Base-by-base conservation (phyloP, 2,797 vertebrate species). In the Spea hammondii region DNA sequence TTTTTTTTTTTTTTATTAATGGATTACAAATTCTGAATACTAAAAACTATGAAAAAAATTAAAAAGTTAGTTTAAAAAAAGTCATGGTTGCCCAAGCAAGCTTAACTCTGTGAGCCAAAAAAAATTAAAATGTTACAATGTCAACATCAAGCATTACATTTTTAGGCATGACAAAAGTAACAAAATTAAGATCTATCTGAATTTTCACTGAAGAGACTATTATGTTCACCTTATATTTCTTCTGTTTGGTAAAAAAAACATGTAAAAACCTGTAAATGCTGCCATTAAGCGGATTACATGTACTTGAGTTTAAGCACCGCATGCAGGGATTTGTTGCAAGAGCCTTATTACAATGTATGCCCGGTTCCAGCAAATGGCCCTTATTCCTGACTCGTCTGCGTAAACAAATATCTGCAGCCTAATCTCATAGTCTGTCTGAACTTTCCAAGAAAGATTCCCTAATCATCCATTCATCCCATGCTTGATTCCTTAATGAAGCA, bases 241-340 rank as follows among this genome's bases (percentile, higher is more conserved):
- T 84, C 86, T 90, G 87, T 91, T 92, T 91, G 32, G 32, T 32
- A 32, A 32, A 32, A 32, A 32, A 32, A 32, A 32, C 32, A 32
- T 91, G 90, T 90, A 87, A 86, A 91, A 89, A 89, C 88, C 86
- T 51, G 46, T 86, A 86, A 86, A 88, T 88, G 82, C 90, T 85
- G 76, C 82, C 13, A 53, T 88, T 93, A 92, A 92, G 92, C 90
- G 87, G 91, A 92, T 92, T 92, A 91, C 9, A 47, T 83, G 83
- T 85, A 86, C 65, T 65, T 84, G 86, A 1, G 3, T 81, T 76
- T 50, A 66, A 64, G 80, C 84, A 84, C 86, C 86, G 84, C 79
- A 55, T 85, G 85, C 88, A 88, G 86, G 85, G 80, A 86, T 76
- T 73, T 75, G 85, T 87, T 87, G 88, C 89, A 90, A 87, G 88